phyloP scores from a whole-genome alignment of 1,140 invertebrate genomes.

The Ridgeia piscesae region DNA sequence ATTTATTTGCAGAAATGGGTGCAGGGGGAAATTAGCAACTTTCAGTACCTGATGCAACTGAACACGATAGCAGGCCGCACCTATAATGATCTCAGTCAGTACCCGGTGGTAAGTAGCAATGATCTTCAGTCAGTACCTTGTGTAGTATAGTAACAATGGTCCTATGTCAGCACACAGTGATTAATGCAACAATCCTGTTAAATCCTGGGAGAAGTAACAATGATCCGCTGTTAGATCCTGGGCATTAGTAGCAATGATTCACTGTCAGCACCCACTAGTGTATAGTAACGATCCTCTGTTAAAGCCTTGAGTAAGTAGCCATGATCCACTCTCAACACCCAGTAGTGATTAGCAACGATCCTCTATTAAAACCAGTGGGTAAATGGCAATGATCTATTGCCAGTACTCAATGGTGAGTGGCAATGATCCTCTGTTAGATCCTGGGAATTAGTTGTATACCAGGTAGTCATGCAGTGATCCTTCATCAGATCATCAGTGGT shows the following conservation, averaged over 20 bases:
- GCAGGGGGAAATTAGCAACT: slow-evolving; percentile 69
- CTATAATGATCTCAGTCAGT: slow-evolving; percentile 62
- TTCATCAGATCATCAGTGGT: not conserved
- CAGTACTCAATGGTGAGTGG: not conserved
- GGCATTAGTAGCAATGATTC: not conserved
- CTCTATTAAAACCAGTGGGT: not conserved
- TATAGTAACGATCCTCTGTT: not conserved
- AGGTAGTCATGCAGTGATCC: not conserved
- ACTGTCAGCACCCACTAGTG: not conserved
- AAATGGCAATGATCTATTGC: not conserved
- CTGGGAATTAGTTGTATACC: no score
- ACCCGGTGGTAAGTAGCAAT: slow-evolving; percentile 56
- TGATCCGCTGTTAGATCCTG: not conserved
- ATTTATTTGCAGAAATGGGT: slow-evolving; percentile 64
- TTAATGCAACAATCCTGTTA: slow-evolving; percentile 55
- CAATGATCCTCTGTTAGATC: not conserved
- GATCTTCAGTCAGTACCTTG: not conserved
- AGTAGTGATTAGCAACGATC: not conserved
- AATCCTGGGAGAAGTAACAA: slow-evolving; percentile 58
- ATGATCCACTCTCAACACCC: not conserved
- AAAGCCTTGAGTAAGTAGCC: not conserved
- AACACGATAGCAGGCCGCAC: slow-evolving; percentile 61
- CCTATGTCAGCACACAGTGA: not conserved
- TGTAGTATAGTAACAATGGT: not conserved
- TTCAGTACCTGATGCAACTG: slow-evolving; percentile 70